Percentiles rank a stretch among this genome's conserved stretches.
phyloP scores from a whole-genome alignment of 1,140 invertebrate species.

The Ptiloglossa arizonensis region DNA sequence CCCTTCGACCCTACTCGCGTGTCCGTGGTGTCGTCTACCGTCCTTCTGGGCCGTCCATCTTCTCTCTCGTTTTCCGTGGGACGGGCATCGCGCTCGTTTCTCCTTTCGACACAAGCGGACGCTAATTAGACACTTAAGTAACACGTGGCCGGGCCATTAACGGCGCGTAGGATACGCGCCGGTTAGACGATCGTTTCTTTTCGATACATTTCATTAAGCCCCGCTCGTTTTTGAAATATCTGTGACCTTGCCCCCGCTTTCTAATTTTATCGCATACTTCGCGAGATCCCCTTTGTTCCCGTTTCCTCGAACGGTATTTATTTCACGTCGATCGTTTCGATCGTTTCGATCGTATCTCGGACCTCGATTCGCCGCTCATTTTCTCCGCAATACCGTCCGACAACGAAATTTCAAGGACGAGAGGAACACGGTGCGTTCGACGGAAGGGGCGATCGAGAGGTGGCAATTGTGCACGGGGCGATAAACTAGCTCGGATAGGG shows the following conservation, averaged over 20 bases:
- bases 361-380: too few relatives aligned
- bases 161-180: background rate
- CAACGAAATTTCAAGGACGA: too few relatives aligned
- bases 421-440: too few relatives aligned
- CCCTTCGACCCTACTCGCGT: background rate
- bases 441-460: too few relatives aligned
- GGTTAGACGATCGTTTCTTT: constrained; percentile 15
- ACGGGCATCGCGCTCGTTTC: background rate
- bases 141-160: constrained; percentile 2
- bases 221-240: background rate
- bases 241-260: background rate
- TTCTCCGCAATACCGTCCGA: too few relatives aligned
- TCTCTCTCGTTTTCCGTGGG: background rate
- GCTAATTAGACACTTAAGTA: constrained; percentile 24
- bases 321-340: too few relatives aligned
- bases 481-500: too few relatives aligned
- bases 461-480: too few relatives aligned
- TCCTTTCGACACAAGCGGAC: background rate
- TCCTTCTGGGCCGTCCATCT: background rate
- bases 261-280: background rate
- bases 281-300: background rate
- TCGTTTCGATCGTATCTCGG: too few relatives aligned
- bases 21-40: background rate
- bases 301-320: too few relatives aligned
- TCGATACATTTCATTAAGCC: constrained; percentile 18